Conservation (phyloP, 2,113 vertebrate genomes). For the Malaclemys terrapin region DNA sequence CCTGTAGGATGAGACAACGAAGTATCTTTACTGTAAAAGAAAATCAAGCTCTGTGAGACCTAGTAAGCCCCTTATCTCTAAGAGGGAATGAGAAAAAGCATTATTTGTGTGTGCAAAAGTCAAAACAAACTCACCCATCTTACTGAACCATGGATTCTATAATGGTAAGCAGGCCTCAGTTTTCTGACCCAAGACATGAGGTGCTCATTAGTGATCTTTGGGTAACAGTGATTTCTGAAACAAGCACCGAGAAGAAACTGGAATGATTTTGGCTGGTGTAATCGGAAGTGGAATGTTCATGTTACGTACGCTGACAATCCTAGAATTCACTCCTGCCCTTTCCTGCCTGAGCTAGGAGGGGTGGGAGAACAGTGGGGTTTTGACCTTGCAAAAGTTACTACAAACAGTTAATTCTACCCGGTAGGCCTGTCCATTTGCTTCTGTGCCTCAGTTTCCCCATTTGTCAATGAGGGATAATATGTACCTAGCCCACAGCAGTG, state of each 20-base stretch:
- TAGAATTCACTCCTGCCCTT: background rate
- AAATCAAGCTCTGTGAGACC: background rate
- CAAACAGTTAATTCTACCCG: background rate
- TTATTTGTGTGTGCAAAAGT: conserved; percentile 37
- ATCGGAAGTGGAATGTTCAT: background rate
- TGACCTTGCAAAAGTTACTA: background rate
- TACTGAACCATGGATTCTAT: background rate
- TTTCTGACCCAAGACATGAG: background rate
- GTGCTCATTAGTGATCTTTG: background rate
- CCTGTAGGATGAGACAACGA: conserved; percentile 34
- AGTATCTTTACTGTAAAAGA: background rate
- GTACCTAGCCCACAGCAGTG: background rate
- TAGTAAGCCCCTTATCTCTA: background rate
- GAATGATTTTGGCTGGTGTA: background rate
- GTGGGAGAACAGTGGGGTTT: background rate
- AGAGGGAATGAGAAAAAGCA: background rate
- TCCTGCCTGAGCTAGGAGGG: background rate
- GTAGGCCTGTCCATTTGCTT: background rate
- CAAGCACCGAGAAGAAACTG: background rate
- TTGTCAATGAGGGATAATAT: background rate
- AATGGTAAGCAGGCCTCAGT: background rate
- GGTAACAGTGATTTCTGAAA: background rate
- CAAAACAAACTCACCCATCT: fast-evolving
- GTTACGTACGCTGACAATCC: background rate
- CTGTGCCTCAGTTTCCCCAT: background rate